Percentiles rank a stretch among this genome's conserved stretches.
Conservation (phyloP, 1,140 invertebrate species). For the Nasonia longicornis region DNA sequence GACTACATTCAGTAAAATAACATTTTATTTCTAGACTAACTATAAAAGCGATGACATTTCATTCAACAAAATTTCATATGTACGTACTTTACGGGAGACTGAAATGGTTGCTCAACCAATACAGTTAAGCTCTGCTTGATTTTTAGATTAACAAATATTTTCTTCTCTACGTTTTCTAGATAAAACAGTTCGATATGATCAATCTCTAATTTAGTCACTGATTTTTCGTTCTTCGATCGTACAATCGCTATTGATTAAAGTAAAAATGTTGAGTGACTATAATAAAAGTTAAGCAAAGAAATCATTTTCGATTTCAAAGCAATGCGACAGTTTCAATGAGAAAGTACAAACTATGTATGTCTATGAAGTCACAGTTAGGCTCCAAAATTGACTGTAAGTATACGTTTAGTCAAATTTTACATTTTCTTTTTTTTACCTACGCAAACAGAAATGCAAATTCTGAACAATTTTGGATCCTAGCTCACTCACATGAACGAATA, state of each 20-base stretch:
- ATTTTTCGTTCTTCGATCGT: conserved; percentile 20
- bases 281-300: conserved; percentile 20
- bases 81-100: conserved; percentile 39
- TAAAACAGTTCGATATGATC: conserved; percentile 47
- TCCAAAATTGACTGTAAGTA: conserved; percentile 44
- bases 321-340: conserved; percentile 13
- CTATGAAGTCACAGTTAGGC: conserved; percentile 39
- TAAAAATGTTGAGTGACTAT: conserved; percentile 27
- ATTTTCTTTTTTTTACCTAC: not conserved
- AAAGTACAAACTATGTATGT: conserved; percentile 26
- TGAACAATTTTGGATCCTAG: conserved; percentile 45
- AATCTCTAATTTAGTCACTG: conserved; percentile 41
- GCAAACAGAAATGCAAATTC: conserved; percentile 33
- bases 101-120: conserved; percentile 46
- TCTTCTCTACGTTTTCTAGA: conserved; percentile 36
- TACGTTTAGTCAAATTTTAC: conserved; percentile 21
- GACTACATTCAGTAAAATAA: conserved; percentile 47
- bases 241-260: conserved; percentile 27
- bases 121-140: conserved; percentile 42
- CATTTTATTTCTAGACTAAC: conserved; percentile 49
- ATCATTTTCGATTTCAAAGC: conserved; percentile 25
- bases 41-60: conserved; percentile 49
- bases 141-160: conserved; percentile 43
- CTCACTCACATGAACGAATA: conserved; percentile 37
- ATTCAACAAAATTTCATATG: conserved; percentile 46